A percentile compares a stretch with the other conserved stretches of the same genome.
Conservation (phyloP, 2,797 vertebrate genomes). For the Uromys caudimaculatus region DNA sequence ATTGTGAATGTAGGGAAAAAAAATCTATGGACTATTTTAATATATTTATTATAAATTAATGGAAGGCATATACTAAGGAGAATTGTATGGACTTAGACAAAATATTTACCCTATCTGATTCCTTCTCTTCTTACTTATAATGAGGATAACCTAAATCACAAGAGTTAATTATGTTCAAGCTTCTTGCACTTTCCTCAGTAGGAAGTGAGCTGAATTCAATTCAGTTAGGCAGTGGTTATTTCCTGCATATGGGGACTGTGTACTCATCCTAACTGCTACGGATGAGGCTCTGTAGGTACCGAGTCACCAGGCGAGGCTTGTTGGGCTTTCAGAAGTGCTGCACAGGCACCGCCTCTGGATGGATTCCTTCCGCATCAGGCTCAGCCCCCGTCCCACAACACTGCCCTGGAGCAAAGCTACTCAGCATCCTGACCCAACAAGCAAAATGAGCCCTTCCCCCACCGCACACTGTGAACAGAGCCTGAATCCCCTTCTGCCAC, state of each 20-base stretch:
- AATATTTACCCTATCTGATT: not conserved
- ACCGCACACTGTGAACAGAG: not conserved
- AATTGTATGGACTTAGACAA: slow-evolving; percentile 20
- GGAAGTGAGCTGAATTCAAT: slow-evolving; percentile 20
- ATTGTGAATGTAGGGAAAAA: not conserved
- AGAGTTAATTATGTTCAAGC: slow-evolving; percentile 41
- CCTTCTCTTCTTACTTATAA: slow-evolving; percentile 41
- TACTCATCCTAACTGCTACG: not conserved
- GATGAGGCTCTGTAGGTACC: not conserved
- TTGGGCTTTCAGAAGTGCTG: not conserved
- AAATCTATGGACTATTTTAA: not conserved
- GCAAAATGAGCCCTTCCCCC: not conserved
- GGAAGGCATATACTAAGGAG: not conserved
- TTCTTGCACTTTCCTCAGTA: slow-evolving; percentile 41
- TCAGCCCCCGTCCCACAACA: not conserved
- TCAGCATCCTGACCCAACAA: not conserved
- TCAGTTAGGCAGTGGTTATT: slow-evolving; percentile 29
- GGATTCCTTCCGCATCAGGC: not conserved
- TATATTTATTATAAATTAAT: not conserved
- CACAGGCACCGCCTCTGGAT: not conserved
- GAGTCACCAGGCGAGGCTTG: not conserved
- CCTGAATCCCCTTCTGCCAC: not conserved
- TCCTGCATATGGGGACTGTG: not conserved
- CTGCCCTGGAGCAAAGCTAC: not conserved
- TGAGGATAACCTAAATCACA: slow-evolving; percentile 24